Base-by-base conservation (phyloP, 2,113 vertebrate species). In the Phoxinus phoxinus region DNA sequence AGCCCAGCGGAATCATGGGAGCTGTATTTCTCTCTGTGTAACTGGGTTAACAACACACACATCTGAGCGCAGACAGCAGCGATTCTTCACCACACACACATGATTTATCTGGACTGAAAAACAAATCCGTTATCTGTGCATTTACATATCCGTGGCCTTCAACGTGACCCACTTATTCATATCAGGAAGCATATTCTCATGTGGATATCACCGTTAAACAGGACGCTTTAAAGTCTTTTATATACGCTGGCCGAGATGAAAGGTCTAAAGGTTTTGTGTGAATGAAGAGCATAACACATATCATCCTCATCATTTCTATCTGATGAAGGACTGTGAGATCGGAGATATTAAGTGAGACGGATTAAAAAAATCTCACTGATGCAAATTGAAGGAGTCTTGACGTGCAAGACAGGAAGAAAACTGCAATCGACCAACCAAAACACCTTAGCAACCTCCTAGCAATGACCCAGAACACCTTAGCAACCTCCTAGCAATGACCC, bases 1-100 rank as follows among this genome's bases (percentile, higher is more conserved):
- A 88, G 69, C 80, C 86, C 85, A 77, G 81, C 4, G 71, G 83
- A 88, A 86, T 86, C 85, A 88, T 84, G 82, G 74, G 75, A 86
- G 78, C 87, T 86, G 81, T 75, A 83, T 78, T 84, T 80, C 84
- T 86, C 46, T 81, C 3, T 30, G 35, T 61, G 58, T 46, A 72
- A 84, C 84, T 67, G 78, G 81, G 44, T 84, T 84, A 80, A 84
- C 81, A 67, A 63, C 77, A 79, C 76, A 41, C 56, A 15, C 35
- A 41, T 27, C n/a, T 63, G 23, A 65, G 27, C 58, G 2, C 30
- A 11, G 76, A 78, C 77, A 80, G 58, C 35, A 63, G 77, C 58
- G 58, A 80, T 80, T 80, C 37, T 46, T 80, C 78, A 80, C n/a
- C 13, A 17, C 58, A 5, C 35, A 11, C 3, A 5, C 17, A 15